Base-by-base conservation (phyloP, 1,140 invertebrate species). In the Neomicropteryx cornuta region DNA sequence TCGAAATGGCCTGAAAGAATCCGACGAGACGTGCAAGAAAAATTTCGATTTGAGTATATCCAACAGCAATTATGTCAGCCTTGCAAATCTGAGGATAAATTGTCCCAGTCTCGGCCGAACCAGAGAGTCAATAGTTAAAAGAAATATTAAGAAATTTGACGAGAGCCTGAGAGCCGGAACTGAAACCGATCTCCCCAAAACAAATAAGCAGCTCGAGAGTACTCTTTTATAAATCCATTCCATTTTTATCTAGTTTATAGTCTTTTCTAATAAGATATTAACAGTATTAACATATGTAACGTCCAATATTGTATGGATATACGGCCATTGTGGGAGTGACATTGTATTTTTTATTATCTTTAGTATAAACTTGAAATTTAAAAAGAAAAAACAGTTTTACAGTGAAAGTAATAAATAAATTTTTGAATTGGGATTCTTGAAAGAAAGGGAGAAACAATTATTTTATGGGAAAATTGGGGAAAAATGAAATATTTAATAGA, bases 81-180 rank as follows among this genome's bases (percentile, higher is more conserved):
- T 68, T 18, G 66, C 63, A 3, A 66, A 65, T 44, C 39, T 68
- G 19, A 63, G 58, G 45, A 66, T 68, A 6, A 57, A 57, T 33
- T 55, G 52, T 32, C 46, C 46, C 1, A 47, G 42, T 38, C 19
- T 47, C 5, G 38, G 43, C 3, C 24, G 43, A 21, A 47, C 42
- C 1, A 21, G 46, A 13, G 46, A 47, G 24, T 47, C 46, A 2
- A 17, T 47, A 2, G 46, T 47, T 14, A 45, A 42, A 18, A 42
- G 43, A 23, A 47, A 47, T 22, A 47, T 47, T 22, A 44, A 42
- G 3, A 47, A 47, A 23, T 47, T 47, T 20, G 46, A 47, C 19
- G 16, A 37, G 8, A 42, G 41, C 30, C 33, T 28, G 3, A 13
- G 38, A 13, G 46, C 39, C 18, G 43, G 30, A 42, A n/a, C 30